Percentiles rank a stretch among this genome's conserved stretches.
These are phyloP conservation scores for Zaprionus africanus DNA, from an alignment of 1,140 invertebrate genomes.

Conservation along the genomic window DNA sequence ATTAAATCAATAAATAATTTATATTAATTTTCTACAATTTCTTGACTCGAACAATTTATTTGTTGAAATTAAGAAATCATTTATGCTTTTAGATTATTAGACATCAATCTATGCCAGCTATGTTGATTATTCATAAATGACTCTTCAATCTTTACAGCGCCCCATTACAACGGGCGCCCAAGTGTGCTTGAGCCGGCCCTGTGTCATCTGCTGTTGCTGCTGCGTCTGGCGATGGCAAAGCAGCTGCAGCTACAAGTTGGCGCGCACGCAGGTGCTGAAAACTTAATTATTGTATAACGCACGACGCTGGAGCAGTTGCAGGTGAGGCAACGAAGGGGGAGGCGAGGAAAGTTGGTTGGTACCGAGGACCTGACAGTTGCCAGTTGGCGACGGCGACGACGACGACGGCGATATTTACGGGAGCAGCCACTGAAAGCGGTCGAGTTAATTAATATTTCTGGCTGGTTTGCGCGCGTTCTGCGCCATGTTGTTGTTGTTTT, in stretches of 20 bases:
- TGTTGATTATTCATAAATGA: too few relatives aligned
- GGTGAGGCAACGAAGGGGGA: neutral
- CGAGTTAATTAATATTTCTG: slow-evolving; percentile 77
- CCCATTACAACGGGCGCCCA: slow-evolving; percentile 27
- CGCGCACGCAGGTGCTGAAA: slow-evolving; percentile 77
- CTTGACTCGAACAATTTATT: too few relatives aligned
- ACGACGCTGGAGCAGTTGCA: slow-evolving; percentile 33
- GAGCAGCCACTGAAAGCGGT: slow-evolving; percentile 53
- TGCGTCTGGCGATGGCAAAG: slow-evolving; percentile 18
- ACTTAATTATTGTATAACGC: slow-evolving; percentile 82
- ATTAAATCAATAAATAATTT: too few relatives aligned
- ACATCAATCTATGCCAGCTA: too few relatives aligned
- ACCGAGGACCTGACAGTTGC: slow-evolving; percentile 15
- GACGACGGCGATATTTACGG: slow-evolving; percentile 4
- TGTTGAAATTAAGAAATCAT: too few relatives aligned
- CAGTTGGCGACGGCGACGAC: slow-evolving; percentile 7
- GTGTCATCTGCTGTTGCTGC: slow-evolving; percentile 3
- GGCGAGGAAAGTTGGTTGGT: slow-evolving; percentile 13
- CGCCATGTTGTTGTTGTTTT: slow-evolving; percentile 30
- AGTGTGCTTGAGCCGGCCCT: neutral
- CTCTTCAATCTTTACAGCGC: neutral
- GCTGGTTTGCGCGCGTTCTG: slow-evolving; percentile 30
- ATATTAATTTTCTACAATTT: too few relatives aligned
- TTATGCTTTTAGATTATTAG: too few relatives aligned
- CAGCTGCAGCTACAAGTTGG: slow-evolving; percentile 54